These are phyloP conservation scores for Acridotheres tristis DNA, from an alignment of 2,797 vertebrate genomes.

Conservation along the genomic window DNA sequence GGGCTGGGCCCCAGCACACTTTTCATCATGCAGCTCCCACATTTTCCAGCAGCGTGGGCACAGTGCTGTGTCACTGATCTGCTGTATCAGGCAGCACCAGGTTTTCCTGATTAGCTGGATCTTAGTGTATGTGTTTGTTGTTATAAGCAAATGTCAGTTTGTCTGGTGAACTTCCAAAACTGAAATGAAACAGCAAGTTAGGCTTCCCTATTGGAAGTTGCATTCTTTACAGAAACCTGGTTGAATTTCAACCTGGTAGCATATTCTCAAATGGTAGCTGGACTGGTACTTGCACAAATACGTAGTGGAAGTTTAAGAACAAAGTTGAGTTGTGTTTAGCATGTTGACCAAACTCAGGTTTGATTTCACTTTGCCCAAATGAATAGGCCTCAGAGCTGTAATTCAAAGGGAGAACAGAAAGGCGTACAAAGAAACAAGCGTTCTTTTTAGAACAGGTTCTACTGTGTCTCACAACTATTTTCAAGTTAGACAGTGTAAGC, in stretches of 20 bases:
- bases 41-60: rapidly evolving
- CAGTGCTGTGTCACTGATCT: background rate
- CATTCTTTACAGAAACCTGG: background rate
- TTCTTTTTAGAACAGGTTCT: background rate
- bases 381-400: background rate
- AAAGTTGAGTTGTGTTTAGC: background rate
- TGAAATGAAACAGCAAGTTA: background rate
- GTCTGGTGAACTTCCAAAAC: background rate
- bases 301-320: background rate
- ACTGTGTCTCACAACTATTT: background rate
- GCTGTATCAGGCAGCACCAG: background rate
- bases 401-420: background rate
- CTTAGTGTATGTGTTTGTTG: background rate
- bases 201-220: background rate
- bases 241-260: background rate
- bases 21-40: background rate
- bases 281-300: background rate
- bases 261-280: background rate
- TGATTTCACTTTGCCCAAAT: background rate
- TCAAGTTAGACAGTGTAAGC: background rate
- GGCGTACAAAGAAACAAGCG: background rate
- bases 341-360: background rate
- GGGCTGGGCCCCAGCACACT: rapidly evolving
- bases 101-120: background rate
- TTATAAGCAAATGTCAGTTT: background rate